Evolutionary conservation across 2,888 invertebrate genomes (phyloP), one percentile per base, ranked within the genome.

Genomic region (Platypus cylindrus): DNA sequence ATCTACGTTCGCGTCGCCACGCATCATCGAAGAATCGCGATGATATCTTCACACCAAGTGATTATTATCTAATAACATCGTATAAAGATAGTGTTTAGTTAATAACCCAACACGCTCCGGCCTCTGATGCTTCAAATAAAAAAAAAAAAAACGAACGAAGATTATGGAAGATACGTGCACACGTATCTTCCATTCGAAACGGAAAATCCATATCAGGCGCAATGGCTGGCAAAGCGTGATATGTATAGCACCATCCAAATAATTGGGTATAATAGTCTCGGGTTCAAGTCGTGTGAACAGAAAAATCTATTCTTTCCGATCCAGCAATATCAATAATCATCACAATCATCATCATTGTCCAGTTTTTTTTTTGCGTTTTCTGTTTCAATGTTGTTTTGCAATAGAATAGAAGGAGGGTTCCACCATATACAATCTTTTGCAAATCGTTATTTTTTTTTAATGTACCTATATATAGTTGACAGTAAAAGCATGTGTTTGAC

Each of bases 241-340:
- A 59, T 59, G 57, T 59, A 58, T 57, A 59, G 58, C 59, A 58
- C 58, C 56, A 55, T 55, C 58, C 54, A 58, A 59, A 59, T 58
- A 59, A 59, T 59, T 58, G 58, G 54, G 54, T 53, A 57, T 58
- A 58, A 59, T 58, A 55, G 57, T 54, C 53, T n/a, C 53, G 52
- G 54, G 56, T 56, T 54, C 54, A 52, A 51, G 52, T 59, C 58
- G 59, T 60, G 59, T 57, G 59, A 60, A 60, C 51, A 49, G 32
- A 41, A 41, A n/a, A n/a, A n/a, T n/a, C n/a, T n/a, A n/a, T n/a
- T n/a, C n/a, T n/a, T n/a, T n/a, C n/a, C n/a, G n/a, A n/a, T n/a
- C n/a, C n/a, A n/a, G n/a, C n/a, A n/a, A n/a, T n/a, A n/a, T n/a
- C n/a, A n/a, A n/a, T n/a, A n/a, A n/a, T n/a, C n/a, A n/a, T n/a